Evolutionary conservation across 2,797 vertebrate genomes (phyloP), one percentile per base, ranked within the genome.

Genomic region (Sebastes steindachneri): DNA sequence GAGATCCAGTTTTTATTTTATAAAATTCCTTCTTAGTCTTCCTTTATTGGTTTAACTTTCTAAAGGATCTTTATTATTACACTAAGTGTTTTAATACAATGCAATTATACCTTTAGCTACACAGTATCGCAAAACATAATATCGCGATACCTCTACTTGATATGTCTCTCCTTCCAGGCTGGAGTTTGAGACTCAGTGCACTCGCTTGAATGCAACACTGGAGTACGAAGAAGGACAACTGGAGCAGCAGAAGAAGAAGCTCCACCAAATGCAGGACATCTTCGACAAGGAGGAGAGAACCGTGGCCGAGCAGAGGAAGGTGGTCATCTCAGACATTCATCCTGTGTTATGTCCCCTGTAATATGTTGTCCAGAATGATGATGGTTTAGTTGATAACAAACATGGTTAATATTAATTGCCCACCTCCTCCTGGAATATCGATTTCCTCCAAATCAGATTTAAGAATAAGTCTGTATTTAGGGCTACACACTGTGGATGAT

Each of bases 151-250:
- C 17, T 51, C 45, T 51, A 51, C 45, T 21, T 15, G 33, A 35
- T 35, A 17, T 3, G n/a, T 25, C 12, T 37, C 31, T 65, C 2
- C 26, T 4, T 66, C 62, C 89, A 99, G 99, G 76, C 92, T 98
- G 83, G 96, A 98, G 88, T 99, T 98, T 96, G 97, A 99, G 89
- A 96, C 90, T 86, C 98, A 98, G 77, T 94, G 91, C 55, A 95
- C 94, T 17, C 94, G 94, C 14, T 90, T 99, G 63, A 96, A 86
- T 2, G 8, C 94, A 77, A 97, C 97, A 77, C 82, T 98, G 9
- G 97, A 97, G 86, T 99, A 97, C 45, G 95, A 95, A 75, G 92
- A 86, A 71, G 93, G 82, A 28, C 96, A 97, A 11, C 90, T 98
- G 26, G 93, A 96, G 80, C 96, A 98, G 92, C 89, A 91, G 71